Conservation (phyloP, 1,140 invertebrate genomes). For the Phymorhynchus buccinoides region DNA sequence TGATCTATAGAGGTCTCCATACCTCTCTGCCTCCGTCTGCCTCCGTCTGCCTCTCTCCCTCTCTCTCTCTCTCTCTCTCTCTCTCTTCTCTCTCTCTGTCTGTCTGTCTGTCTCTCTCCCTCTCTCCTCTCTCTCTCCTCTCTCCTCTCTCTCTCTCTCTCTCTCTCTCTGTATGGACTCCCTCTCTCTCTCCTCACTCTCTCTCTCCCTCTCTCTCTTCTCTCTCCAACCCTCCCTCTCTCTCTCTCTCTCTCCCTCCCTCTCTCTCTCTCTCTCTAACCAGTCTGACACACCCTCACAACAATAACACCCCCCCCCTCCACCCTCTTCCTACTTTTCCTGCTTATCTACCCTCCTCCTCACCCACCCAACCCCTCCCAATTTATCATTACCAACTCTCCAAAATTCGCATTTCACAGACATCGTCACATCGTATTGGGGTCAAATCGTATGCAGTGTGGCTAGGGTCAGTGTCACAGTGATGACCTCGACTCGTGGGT, state of each 20-base stretch:
- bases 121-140: background rate
- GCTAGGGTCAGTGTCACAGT: background rate
- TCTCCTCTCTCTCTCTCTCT: background rate
- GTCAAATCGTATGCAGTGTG: background rate
- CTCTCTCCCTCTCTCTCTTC: background rate
- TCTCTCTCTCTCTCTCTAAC: background rate
- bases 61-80: background rate
- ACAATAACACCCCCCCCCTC: background rate
- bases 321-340: background rate
- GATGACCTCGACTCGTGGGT: background rate
- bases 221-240: background rate
- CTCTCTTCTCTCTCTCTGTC: background rate
- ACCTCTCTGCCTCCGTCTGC: background rate
- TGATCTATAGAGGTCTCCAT: background rate
- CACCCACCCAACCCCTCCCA: background rate
- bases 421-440: background rate
- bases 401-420: background rate
- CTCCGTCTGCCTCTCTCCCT: background rate
- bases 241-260: background rate
- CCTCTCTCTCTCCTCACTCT: too few species aligned
- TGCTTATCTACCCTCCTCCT: too few species aligned
- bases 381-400: background rate
- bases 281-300: background rate
- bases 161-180: background rate
- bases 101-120: background rate